phyloP scores from a whole-genome alignment of 2,888 invertebrate genomes.

The Deilephila porcellus region DNA sequence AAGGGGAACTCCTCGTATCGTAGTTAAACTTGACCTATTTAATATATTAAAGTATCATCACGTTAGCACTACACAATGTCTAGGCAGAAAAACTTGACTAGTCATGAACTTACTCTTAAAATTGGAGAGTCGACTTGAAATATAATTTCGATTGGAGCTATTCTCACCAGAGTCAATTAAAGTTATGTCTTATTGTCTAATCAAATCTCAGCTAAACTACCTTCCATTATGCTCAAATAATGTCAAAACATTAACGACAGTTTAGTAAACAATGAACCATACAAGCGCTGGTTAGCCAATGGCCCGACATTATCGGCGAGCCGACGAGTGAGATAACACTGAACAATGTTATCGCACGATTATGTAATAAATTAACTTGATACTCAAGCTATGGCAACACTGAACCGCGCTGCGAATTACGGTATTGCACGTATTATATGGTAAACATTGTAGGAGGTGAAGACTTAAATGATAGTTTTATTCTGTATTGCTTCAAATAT shows the following conservation, averaged over 20 bases:
- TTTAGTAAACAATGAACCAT: neutral
- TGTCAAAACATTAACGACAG: neutral
- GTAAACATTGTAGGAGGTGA: too few relatives aligned
- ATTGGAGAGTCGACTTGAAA: too few relatives aligned
- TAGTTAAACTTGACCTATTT: neutral
- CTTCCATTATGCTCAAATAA: neutral
- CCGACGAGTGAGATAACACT: conserved; percentile 31
- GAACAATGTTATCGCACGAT: conserved; percentile 33
- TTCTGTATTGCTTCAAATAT: too few relatives aligned
- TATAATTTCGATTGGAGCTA: too few relatives aligned
- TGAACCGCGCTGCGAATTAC: neutral
- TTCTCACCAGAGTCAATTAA: too few relatives aligned
- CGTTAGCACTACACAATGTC: too few relatives aligned
- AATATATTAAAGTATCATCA: too few relatives aligned
- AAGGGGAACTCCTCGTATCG: neutral
- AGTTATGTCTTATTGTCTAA: neutral
- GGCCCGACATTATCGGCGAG: conserved; percentile 23
- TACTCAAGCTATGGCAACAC: conserved; percentile 24
- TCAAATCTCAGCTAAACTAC: neutral
- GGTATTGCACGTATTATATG: neutral
- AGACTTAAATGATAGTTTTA: too few relatives aligned
- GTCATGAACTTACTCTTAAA: too few relatives aligned
- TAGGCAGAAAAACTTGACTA: too few relatives aligned
- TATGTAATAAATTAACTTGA: conserved; percentile 34
- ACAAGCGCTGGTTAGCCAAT: conserved; percentile 1